Evolutionary conservation across 2,113 vertebrate genomes (phyloP).

Genomic region (Malurus alboscapulatus): DNA sequence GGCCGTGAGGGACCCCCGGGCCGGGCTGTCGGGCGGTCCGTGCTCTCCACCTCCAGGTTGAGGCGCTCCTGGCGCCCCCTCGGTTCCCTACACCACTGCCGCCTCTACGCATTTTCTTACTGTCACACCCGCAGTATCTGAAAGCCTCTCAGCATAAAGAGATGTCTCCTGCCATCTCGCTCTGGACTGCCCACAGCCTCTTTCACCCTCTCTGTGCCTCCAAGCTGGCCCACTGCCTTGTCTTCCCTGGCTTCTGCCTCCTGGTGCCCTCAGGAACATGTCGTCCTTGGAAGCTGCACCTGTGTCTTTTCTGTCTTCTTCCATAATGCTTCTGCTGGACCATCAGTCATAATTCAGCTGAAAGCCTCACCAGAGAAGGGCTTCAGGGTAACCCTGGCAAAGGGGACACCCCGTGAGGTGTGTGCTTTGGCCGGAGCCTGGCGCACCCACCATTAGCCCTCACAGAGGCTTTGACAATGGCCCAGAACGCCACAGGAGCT

Average conservation of each 20-base stretch:
- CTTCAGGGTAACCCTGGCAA: not conserved
- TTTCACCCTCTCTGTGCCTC: not conserved
- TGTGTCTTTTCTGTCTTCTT: not conserved
- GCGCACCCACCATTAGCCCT: rapidly evolving
- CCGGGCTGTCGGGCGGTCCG: rapidly evolving
- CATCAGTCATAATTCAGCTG: not conserved
- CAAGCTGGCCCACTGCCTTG: not conserved
- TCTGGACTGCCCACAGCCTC: not conserved
- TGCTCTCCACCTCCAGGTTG: not conserved
- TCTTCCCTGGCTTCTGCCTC: not conserved
- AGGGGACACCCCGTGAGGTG: rapidly evolving
- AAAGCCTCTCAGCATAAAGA: not conserved
- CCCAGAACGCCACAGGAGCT: not conserved
- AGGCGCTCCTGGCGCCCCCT: rapidly evolving
- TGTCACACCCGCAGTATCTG: not conserved
- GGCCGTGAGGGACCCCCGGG: too few relatives aligned
- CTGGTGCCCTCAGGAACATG: not conserved
- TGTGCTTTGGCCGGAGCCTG: not conserved
- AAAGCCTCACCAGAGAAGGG: not conserved
- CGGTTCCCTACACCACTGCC: rapidly evolving
- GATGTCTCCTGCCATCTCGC: not conserved
- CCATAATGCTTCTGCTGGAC: not conserved
- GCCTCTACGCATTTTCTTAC: not conserved
- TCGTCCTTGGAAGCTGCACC: not conserved
- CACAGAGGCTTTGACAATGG: not conserved